Base-by-base conservation (phyloP, 30 jellyfish, hydroid and myxozoan genomes). In the Hydractinia symbiolongicarpus region DNA sequence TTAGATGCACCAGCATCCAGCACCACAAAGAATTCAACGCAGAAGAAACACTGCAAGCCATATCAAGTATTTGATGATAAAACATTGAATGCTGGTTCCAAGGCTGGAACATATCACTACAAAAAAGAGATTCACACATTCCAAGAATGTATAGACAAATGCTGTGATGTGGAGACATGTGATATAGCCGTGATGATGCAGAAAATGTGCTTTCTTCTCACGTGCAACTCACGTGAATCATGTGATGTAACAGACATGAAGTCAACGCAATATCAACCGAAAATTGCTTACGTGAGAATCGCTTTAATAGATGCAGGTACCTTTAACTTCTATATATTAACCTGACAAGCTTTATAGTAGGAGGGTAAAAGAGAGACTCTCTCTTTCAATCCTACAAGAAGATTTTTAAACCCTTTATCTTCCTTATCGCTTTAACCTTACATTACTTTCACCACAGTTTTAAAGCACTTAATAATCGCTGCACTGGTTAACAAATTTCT, bases 141-240 rank as follows among this genome's bases (percentile, higher is more conserved):
- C 64, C 73, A 79, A 19, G 54, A 62, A 49, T 91, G 98, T 67
- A 53, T 86, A 16, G 66, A 73, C 19, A 79, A 79, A 19, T 91
- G 98, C 85, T 91, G 98, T 67, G 6, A 11, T 20, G 76, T 71
- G 17, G 58, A 44, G 19, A 53, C 84, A 3, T 91, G 98, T 56
- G 92, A 87, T n/a, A 64, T 86, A 13, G 98, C 98, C 55, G 74
- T 91, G 72, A 82, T 79, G 87, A 79, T 86, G 84, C 82, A 79
- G 72, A 66, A 83, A 55, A 54, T 82, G 71, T 91, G 98, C 85
- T 86, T 91, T 57, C 79, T 54, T 55, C 86, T 91, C 44, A 60
- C 88, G 14, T 91, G 98, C 69, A 52, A 77, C 30, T 75, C 95
- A 16, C 66, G 77, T 8, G 93, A 86, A 61, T 70, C 87, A 6